Evolutionary conservation across 37 sponge, comb jelly and placozoan species (phyloP), one percentile per base, ranked within the genome.

Genomic region (Diacarnus erythraeanus): DNA sequence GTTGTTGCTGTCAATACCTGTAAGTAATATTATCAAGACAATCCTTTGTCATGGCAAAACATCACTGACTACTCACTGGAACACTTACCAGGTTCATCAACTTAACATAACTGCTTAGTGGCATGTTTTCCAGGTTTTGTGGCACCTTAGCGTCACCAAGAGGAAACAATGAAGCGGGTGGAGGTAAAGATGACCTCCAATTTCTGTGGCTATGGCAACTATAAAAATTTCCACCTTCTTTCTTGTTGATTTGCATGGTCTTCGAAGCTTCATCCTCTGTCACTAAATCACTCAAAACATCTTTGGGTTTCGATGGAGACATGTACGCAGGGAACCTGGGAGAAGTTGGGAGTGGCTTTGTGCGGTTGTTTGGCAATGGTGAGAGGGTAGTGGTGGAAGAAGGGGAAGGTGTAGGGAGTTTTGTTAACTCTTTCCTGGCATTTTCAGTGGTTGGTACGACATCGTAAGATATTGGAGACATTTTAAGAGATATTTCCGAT

Each of bases 1-100:
- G n/a, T n/a, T n/a, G n/a, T n/a, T n/a, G n/a, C n/a, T n/a, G n/a
- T n/a, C n/a, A n/a, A n/a, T n/a, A n/a, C n/a, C n/a, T n/a, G n/a
- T n/a, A n/a, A n/a, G n/a, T n/a, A n/a, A n/a, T n/a, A n/a, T n/a
- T n/a, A n/a, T n/a, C n/a, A n/a, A n/a, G n/a, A n/a, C n/a, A n/a
- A n/a, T n/a, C n/a, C n/a, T n/a, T n/a, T n/a, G n/a, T n/a, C n/a
- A n/a, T n/a, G n/a, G n/a, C n/a, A n/a, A n/a, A n/a, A n/a, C n/a
- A n/a, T n/a, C n/a, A n/a, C n/a, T 9, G 6, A 63, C 18, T 63
- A 63, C 6, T 30, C 64, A 63, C 64, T 8, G 30, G 18, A n/a
- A 63, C 64, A 63, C 64, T 20, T 69, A 76, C 77, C 77, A 76
- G 12, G 33, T 59, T 59, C 77, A 76, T 59, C 12, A 76, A 22